phyloP scores from a whole-genome alignment of 2,113 vertebrate genomes.

The Sinocyclocheilus maitianheensis region DNA sequence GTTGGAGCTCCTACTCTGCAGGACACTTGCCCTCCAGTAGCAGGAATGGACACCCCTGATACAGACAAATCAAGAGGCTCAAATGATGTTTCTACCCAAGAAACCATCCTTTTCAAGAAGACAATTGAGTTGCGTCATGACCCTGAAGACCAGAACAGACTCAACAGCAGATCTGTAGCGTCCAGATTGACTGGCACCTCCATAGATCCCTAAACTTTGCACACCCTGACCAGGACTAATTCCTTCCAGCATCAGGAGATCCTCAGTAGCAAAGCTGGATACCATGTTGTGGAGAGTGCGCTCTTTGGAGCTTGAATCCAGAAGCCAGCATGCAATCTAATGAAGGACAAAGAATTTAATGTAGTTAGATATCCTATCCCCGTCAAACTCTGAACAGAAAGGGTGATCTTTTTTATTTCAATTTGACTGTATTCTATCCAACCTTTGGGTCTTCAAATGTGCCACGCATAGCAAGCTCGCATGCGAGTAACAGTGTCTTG shows the following conservation, averaged over 20 bases:
- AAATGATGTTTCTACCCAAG: conserved; percentile 73
- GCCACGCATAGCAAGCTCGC: conserved; percentile 84
- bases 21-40: background rate
- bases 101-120: conserved; percentile 83
- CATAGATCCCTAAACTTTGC: conserved; percentile 80
- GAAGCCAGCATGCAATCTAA: conserved; percentile 92
- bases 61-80: background rate
- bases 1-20: background rate
- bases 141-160: conserved; percentile 80
- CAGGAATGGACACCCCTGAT: background rate
- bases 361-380: background rate
- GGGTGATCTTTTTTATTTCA: background rate
- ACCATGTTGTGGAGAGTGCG: conserved; percentile 91
- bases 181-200: conserved; percentile 74
- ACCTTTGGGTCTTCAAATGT: conserved; percentile 95
- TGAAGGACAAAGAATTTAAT: background rate
- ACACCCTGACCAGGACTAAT: conserved; percentile 74
- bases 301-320: conserved; percentile 87
- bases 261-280: conserved; percentile 82
- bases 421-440: background rate
- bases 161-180: conserved; percentile 85
- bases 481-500: conserved; percentile 87
- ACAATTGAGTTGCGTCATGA: conserved; percentile 81
- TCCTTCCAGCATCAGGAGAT: conserved; percentile 84
- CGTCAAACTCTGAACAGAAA: background rate